phyloP scores from a whole-genome alignment of 2,113 vertebrate species.

The Daubentonia madagascariensis region DNA sequence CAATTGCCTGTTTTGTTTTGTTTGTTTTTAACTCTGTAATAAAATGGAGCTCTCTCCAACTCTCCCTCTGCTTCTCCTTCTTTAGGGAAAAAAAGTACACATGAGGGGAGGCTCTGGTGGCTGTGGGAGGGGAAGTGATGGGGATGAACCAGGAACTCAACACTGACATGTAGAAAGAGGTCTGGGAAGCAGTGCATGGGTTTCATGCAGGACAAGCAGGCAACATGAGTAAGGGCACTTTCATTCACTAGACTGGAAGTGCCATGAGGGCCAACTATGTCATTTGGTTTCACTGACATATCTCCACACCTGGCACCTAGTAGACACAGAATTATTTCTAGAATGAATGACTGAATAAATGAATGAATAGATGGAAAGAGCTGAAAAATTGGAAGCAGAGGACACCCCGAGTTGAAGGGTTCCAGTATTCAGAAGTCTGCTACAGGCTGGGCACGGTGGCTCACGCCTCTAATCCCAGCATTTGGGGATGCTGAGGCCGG shows the following conservation, averaged over 20 bases:
- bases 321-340: neutral
- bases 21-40: constrained; percentile 68
- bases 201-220: neutral
- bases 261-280: neutral
- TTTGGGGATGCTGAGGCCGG: too few relatives aligned
- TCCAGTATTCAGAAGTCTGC: neutral
- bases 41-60: constrained; percentile 60
- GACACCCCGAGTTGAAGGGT: neutral
- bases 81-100: neutral
- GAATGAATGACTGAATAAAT: neutral
- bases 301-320: neutral
- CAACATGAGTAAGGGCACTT: neutral
- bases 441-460: too few relatives aligned
- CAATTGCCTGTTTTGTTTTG: neutral
- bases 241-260: neutral
- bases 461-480: too few relatives aligned
- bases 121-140: neutral
- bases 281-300: neutral
- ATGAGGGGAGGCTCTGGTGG: neutral
- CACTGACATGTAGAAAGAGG: neutral
- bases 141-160: neutral
- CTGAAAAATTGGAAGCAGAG: neutral
- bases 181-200: neutral
- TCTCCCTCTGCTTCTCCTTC: neutral
- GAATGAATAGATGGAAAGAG: neutral